phyloP scores from a whole-genome alignment of 2,113 vertebrate genomes.

The Xiphophorus couchianus region DNA sequence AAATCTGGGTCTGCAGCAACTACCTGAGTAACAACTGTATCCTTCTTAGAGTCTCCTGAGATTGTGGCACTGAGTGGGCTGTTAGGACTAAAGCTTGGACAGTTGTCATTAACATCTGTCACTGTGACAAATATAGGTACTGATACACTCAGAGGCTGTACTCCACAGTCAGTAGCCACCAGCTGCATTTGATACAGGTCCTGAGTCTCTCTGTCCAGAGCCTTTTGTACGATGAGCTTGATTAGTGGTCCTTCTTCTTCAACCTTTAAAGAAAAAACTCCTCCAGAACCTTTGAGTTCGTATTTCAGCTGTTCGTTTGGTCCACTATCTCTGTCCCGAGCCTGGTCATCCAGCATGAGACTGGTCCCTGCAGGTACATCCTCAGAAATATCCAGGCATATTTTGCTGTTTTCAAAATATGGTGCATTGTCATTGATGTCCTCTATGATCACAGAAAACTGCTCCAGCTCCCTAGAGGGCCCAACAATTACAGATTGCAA shows the following conservation, averaged over 20 bases:
- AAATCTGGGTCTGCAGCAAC: slow-evolving; percentile 75
- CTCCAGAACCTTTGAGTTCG: slow-evolving; percentile 60
- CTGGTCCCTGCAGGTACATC: slow-evolving; percentile 63
- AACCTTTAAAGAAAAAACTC: slow-evolving; percentile 66
- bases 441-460: slow-evolving; percentile 72
- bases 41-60: slow-evolving; percentile 57
- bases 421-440: slow-evolving; percentile 83
- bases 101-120: slow-evolving; percentile 81
- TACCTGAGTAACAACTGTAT: slow-evolving; percentile 68
- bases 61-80: slow-evolving; percentile 61
- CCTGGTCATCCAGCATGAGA: slow-evolving; percentile 72
- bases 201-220: slow-evolving; percentile 75
- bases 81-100: slow-evolving; percentile 72
- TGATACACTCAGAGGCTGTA: slow-evolving; percentile 63
- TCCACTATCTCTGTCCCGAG: slow-evolving; percentile 73
- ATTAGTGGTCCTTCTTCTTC: slow-evolving; percentile 45
- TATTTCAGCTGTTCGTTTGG: slow-evolving; percentile 74
- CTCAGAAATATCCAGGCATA: slow-evolving; percentile 73
- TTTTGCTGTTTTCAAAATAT: slow-evolving; percentile 71
- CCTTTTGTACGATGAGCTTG: slow-evolving; percentile 63
- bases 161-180: slow-evolving; percentile 69
- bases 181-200: slow-evolving; percentile 69
- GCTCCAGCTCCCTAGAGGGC: slow-evolving; percentile 65
- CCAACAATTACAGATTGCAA: slow-evolving; percentile 64
- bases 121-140: slow-evolving; percentile 73